Evolutionary conservation across 2,888 invertebrate species (phyloP).

Genomic region (Dryomyza anilis): DNA sequence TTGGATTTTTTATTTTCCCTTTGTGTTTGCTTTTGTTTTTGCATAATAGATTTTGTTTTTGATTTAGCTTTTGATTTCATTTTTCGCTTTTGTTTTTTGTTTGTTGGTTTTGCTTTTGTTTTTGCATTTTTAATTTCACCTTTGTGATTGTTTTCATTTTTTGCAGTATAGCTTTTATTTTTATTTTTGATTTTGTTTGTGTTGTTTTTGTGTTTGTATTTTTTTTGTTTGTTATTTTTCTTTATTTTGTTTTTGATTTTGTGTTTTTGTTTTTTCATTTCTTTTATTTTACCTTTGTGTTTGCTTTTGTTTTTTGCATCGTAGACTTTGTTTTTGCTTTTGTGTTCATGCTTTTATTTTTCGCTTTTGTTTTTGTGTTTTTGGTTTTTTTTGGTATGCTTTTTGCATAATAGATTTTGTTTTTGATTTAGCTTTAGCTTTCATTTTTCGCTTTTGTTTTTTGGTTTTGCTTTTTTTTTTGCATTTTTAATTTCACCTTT

Average conservation of each 20-base stretch:
- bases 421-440: no score
- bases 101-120: background rate
- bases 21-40: background rate
- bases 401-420: no score
- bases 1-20: background rate
- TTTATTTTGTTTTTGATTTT: background rate
- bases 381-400: no score
- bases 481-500: no score
- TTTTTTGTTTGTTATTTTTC: background rate
- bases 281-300: no score
- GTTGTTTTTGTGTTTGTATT: conserved; percentile 4
- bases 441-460: no score
- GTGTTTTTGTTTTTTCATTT: background rate
- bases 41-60: background rate
- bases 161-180: background rate
- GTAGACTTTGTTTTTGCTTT: no score
- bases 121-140: background rate
- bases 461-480: no score
- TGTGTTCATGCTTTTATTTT: no score
- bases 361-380: no score
- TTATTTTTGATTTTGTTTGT: background rate
- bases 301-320: no score
- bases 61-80: background rate
- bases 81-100: background rate
- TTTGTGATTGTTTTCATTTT: background rate